phyloP scores from a whole-genome alignment of 2,888 invertebrate species.

The Polydrusus tereticollis region DNA sequence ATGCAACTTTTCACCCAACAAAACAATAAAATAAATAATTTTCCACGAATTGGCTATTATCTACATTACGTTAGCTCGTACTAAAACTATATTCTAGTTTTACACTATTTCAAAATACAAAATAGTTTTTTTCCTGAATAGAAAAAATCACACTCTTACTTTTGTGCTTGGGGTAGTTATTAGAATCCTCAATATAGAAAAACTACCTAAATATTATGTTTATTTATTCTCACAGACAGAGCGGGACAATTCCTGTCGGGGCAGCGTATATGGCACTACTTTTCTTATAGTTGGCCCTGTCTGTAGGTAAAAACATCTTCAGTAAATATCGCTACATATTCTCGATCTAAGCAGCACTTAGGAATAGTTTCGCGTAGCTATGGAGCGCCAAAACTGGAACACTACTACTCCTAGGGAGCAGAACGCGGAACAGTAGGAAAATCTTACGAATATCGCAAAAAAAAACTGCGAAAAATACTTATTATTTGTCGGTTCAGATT shows the following conservation, averaged over 20 bases:
- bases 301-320: background rate
- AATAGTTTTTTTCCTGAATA: slow-evolving; percentile 56
- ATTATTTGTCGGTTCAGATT: slow-evolving; percentile 26
- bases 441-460: slow-evolving; percentile 21
- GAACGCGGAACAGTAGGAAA: slow-evolving; percentile 3
- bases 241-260: background rate
- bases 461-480: slow-evolving; percentile 31
- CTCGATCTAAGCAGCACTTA: slow-evolving; percentile 38
- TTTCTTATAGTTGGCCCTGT: background rate
- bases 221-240: background rate
- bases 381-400: slow-evolving; percentile 20
- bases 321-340: background rate
- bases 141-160: slow-evolving; percentile 55
- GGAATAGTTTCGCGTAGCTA: slow-evolving; percentile 29
- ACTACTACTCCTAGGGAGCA: slow-evolving; percentile 24
- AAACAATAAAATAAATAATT: too few relatives aligned
- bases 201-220: slow-evolving; percentile 3
- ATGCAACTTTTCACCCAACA: too few relatives aligned
- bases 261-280: slow-evolving; percentile 10
- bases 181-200: slow-evolving; percentile 26
- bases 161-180: slow-evolving; percentile 50
- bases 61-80: slow-evolving; percentile 23
- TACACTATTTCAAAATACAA: slow-evolving; percentile 52
- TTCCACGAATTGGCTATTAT: too few relatives aligned
- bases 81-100: slow-evolving; percentile 16